Conservation (phyloP, 2,797 vertebrate species). For the Typhlichthys eigenmanni region DNA sequence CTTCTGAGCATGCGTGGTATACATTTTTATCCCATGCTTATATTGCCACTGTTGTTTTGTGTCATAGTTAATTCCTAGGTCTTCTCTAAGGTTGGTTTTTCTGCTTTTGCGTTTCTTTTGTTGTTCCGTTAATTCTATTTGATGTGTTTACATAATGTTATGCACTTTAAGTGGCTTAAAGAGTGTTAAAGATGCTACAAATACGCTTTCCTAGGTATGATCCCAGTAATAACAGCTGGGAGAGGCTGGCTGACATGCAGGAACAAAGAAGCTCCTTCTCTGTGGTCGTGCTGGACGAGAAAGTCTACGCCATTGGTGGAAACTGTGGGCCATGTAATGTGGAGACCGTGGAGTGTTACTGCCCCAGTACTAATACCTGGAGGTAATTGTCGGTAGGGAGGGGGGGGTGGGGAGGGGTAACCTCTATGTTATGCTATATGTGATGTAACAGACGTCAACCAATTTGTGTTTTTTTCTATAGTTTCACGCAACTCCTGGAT, state of each 20-base stretch:
- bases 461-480: constrained; percentile 29
- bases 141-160: no score
- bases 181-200: not conserved
- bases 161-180: not conserved
- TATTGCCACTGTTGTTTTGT: no score
- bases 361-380: constrained; percentile 68
- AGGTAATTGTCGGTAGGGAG: constrained; percentile 56
- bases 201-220: constrained; percentile 62
- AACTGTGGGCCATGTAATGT: constrained; percentile 73
- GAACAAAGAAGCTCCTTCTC: constrained; percentile 77
- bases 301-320: constrained; percentile 75
- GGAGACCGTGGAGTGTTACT: constrained; percentile 77
- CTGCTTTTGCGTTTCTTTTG: no score
- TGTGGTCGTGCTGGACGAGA: constrained; percentile 45
- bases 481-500: constrained; percentile 66
- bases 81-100: no score
- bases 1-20: no score
- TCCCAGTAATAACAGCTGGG: constrained; percentile 65
- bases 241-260: constrained; percentile 73
- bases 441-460: no score
- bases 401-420: not conserved
- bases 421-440: no score
- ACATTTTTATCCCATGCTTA: no score
- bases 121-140: no score
- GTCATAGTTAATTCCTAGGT: no score